These are phyloP conservation scores for Teleiodes luculella DNA, from an alignment of 2,888 invertebrate species.

Conservation along the genomic window DNA sequence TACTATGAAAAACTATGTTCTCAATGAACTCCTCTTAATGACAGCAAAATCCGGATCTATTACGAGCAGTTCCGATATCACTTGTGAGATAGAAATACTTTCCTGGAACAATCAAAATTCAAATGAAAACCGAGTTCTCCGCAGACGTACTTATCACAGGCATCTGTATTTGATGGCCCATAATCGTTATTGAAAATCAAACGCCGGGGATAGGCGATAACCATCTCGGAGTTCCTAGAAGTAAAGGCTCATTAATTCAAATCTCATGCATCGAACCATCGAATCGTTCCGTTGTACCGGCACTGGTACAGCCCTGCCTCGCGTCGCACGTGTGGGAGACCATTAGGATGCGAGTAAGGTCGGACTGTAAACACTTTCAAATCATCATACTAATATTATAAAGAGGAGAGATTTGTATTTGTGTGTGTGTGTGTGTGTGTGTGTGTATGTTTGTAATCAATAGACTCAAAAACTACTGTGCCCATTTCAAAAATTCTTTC, in stretches of 20 bases:
- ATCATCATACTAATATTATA: no score
- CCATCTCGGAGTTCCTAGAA: constrained; percentile 2
- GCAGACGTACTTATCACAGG: not conserved
- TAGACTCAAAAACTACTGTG: no score
- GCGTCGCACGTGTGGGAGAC: constrained; percentile 34
- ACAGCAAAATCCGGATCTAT: no score
- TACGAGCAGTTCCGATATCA: no score
- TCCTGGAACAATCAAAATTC: not conserved
- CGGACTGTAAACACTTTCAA: not conserved
- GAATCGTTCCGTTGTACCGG: not conserved
- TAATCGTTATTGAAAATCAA: constrained; percentile 5
- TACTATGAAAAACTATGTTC: no score
- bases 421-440: no score
- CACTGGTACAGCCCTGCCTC: constrained; percentile 1
- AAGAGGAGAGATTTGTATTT: no score
- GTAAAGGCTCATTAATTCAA: constrained; percentile 5
- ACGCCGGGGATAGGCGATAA: not conserved
- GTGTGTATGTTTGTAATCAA: no score
- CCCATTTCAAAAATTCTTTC: no score
- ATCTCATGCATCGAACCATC: constrained; percentile 5
- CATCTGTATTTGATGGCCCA: constrained; percentile 2
- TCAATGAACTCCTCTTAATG: no score
- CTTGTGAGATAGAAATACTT: no score
- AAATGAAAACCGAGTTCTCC: not conserved
- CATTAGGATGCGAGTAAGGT: constrained; percentile 29